These are phyloP conservation scores for Trilocha varians DNA, from an alignment of 2,888 invertebrate species.

Conservation along the genomic window DNA sequence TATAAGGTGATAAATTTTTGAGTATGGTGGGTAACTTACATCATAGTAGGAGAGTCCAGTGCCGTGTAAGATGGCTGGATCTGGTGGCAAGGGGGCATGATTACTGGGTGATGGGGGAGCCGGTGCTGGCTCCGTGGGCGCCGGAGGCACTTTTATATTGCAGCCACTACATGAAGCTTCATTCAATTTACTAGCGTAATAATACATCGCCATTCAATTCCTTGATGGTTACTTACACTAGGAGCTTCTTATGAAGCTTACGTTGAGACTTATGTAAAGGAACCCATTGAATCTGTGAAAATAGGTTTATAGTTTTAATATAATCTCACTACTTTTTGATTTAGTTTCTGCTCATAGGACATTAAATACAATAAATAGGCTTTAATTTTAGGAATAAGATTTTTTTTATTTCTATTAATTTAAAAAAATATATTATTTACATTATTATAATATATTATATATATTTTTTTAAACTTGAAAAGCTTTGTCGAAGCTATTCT, in stretches of 20 bases:
- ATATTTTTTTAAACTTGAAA: no score
- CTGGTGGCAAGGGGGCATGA: slow-evolving; percentile 48
- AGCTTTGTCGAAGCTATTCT: no score
- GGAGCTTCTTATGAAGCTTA: slow-evolving; percentile 28
- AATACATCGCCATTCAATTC: slow-evolving; percentile 78
- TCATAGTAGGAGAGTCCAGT: slow-evolving; percentile 61
- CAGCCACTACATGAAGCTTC: slow-evolving; percentile 76
- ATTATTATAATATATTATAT: no score
- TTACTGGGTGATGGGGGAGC: slow-evolving; percentile 47
- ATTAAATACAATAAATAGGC: no score
- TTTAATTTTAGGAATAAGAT: no score
- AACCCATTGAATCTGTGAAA: slow-evolving; percentile 39
- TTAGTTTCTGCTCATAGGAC: no score
- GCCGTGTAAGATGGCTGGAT: slow-evolving; percentile 46
- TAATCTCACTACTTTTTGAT: no score
- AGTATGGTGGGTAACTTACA: slow-evolving; percentile 48
- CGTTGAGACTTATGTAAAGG: slow-evolving; percentile 23
- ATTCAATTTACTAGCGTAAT: slow-evolving; percentile 79
- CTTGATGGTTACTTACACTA: slow-evolving; percentile 30
- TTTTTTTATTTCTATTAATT: no score
- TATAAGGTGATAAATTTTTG: slow-evolving; percentile 1
- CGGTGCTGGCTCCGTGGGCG: slow-evolving; percentile 42
- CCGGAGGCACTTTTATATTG: slow-evolving; percentile 58
- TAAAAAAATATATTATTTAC: no score
- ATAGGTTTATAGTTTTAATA: no score